Evolutionary conservation across 2,113 vertebrate genomes (phyloP).

Genomic region (Nesogale talazaci): DNA sequence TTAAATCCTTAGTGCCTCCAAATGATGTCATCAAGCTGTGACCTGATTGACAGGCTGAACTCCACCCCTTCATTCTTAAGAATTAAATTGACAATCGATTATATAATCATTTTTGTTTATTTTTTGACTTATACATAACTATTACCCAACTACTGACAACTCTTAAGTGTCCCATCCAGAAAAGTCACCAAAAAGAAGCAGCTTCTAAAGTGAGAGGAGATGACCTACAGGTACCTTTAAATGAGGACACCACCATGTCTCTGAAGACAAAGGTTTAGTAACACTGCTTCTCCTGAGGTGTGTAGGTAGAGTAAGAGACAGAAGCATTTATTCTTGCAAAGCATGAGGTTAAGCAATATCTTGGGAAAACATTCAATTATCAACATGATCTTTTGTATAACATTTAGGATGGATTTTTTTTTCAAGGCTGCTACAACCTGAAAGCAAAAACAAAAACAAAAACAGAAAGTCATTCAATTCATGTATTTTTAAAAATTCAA

Average conservation of each 20-base stretch:
- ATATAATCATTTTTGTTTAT: neutral
- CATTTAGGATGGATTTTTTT: neutral
- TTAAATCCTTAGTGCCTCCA: no score
- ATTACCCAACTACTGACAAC: neutral
- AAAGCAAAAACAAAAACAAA: slow-evolving; percentile 29
- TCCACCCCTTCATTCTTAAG: neutral
- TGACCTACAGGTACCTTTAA: neutral
- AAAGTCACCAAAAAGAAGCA: slow-evolving; percentile 16
- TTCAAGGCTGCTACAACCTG: neutral
- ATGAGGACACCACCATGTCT: neutral
- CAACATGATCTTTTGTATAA: neutral
- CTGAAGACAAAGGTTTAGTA: slow-evolving; percentile 8
- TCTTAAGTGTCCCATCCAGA: slow-evolving; percentile 39
- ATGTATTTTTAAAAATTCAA: slow-evolving; percentile 1
- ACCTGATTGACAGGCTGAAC: no score
- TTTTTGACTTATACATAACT: neutral
- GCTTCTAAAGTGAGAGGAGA: neutral
- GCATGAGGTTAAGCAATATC: neutral
- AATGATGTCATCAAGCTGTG: no score
- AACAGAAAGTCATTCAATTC: neutral
- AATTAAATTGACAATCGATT: no score
- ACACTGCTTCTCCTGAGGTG: neutral
- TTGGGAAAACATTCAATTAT: neutral
- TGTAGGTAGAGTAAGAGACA: neutral
- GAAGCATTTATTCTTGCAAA: neutral